Evolutionary conservation across 2,113 vertebrate genomes (phyloP), one percentile per base, ranked within the genome.

Genomic region (Pongo abelii): DNA sequence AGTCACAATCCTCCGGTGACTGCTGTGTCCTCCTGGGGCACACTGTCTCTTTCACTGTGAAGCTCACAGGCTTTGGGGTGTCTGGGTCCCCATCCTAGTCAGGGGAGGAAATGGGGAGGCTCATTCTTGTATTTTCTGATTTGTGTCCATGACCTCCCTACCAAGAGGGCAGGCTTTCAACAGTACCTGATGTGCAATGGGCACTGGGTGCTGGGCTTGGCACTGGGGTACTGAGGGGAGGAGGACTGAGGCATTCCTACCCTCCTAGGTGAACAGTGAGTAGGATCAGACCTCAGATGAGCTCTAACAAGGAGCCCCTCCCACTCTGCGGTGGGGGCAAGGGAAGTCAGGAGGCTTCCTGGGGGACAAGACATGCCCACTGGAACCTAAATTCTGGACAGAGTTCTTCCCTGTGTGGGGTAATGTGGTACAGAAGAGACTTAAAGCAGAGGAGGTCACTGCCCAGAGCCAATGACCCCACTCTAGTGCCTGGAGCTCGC

Each of bases 41-140:
- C 69, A 96, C 89, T 0, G 98, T 98, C 94, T 98, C 98, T 92
- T 97, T 97, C 70, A 97, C 6, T 0, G 14, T 93, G 89, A 98
- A 98, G 38, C 70, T 93, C 75, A 96, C 91, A 9, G 38, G 89
- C 50, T 57, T 83, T 0, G 61, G 93, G 38, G 7, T 32, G 3
- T 20, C 1, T 1, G 55, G 75, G 6, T 95, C 38, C 6, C 57
- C 7, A 0, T 91, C 93, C 97, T 98, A 77, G n/a, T 59, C 40
- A 87, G 50, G 3, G 25, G 25, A 61, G 55, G 25, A 57, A 75
- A 20, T n/a, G 5, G 4, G 16, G 59, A 83, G 67, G 57, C 16
- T 38, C 77, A 27, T 30, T 64, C 64, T 40, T 27, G 23, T n/a
- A 40, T n/a, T 32, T 12, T 50, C 27, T 55, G 35, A 50, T 46